Evolutionary conservation across 23 tunicate genomes (phyloP).

Genomic region (Diplosoma virens): DNA sequence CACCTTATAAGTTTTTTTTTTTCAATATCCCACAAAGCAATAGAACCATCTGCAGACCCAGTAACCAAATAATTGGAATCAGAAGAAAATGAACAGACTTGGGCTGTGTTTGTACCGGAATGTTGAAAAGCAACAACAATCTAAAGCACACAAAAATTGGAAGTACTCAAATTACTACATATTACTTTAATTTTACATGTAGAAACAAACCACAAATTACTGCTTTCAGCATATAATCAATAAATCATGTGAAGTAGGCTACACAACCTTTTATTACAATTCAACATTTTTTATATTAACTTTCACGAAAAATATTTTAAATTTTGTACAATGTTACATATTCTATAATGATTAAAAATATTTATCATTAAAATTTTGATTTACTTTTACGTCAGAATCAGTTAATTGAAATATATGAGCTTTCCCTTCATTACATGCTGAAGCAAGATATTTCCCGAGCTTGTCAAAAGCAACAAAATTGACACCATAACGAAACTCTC

Average conservation of each 20-base stretch:
- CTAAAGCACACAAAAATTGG: constrained; percentile 17
- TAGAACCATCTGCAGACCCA: constrained; percentile 91
- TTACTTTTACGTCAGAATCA: constrained; percentile 39
- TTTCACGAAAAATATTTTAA: too few relatives aligned
- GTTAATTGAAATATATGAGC: constrained; percentile 56
- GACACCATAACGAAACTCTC: constrained; percentile 68
- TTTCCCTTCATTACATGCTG: constrained; percentile 81
- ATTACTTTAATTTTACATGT: too few relatives aligned
- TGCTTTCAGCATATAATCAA: too few relatives aligned
- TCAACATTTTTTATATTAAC: too few relatives aligned
- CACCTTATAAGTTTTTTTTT: constrained; percentile 47
- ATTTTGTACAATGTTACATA: too few relatives aligned
- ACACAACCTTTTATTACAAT: too few relatives aligned
- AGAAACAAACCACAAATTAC: too few relatives aligned
- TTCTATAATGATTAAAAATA: too few relatives aligned
- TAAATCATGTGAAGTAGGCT: too few relatives aligned
- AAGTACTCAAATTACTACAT: too few relatives aligned
- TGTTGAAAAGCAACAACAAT: constrained; percentile 58
- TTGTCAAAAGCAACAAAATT: constrained; percentile 67
- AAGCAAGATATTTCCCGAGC: constrained; percentile 42
- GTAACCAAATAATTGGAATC: constrained; percentile 45
- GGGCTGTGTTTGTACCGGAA: constrained; percentile 63
- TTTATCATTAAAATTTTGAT: too few relatives aligned
- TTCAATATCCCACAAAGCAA: constrained; percentile 80
- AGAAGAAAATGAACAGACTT: constrained; percentile 67